Percentiles rank a stretch among this genome's conserved stretches.
Conservation (phyloP, 2,797 vertebrate genomes). For the Parotocinclus haroldoi region DNA sequence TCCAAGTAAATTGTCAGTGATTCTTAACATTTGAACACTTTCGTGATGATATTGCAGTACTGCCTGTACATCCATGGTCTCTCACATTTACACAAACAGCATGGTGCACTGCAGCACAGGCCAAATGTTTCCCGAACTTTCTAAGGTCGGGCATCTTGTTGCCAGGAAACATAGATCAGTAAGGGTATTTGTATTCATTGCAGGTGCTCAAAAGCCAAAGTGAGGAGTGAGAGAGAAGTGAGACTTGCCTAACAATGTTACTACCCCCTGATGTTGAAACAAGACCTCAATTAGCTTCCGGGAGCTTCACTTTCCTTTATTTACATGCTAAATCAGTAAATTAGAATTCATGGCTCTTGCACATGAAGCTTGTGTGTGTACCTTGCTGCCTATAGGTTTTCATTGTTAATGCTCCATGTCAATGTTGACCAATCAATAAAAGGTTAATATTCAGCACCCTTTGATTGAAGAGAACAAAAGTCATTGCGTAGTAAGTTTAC, state of each 20-base stretch:
- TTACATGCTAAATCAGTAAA: slow-evolving; percentile 21
- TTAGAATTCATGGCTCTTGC: slow-evolving; percentile 16
- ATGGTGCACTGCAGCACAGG: slow-evolving; percentile 31
- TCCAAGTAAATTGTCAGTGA: no score
- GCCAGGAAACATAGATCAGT: slow-evolving; percentile 44
- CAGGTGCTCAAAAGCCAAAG: slow-evolving; percentile 38
- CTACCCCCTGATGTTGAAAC: slow-evolving; percentile 33
- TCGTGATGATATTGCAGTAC: neutral
- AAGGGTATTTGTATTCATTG: slow-evolving; percentile 45
- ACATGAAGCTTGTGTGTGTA: no score
- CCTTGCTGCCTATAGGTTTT: no score
- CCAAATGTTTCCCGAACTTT: slow-evolving; percentile 39
- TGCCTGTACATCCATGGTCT: neutral
- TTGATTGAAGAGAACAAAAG: no score
- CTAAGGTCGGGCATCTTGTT: slow-evolving; percentile 44
- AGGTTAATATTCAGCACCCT: no score
- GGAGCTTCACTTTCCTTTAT: slow-evolving; percentile 20
- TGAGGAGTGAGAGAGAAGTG: neutral
- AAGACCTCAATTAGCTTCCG: slow-evolving; percentile 34
- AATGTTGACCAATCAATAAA: no score
- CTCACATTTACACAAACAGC: slow-evolving; percentile 6
- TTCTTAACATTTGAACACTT: neutral
- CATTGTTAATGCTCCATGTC: no score
- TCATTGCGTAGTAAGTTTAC: no score
- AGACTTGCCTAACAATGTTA: slow-evolving; percentile 12